Evolutionary conservation across 1,140 invertebrate genomes (phyloP).

Genomic region (Calephelis virginiensis): DNA sequence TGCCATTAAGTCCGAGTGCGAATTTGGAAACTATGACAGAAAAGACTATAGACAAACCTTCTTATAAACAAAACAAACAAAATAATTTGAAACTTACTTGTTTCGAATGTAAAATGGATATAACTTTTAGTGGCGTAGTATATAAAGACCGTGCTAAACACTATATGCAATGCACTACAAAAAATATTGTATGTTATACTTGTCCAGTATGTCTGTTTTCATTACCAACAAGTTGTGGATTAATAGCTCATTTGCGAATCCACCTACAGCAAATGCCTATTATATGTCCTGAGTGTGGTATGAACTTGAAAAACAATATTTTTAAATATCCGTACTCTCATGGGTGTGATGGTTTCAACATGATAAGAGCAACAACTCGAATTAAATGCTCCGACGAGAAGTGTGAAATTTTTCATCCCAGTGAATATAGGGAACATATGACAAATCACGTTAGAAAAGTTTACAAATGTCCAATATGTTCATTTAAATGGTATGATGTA

Average conservation of each 20-base stretch:
- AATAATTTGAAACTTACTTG: conserved; percentile 32
- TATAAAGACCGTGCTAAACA: conserved; percentile 55
- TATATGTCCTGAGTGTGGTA: conserved; percentile 78
- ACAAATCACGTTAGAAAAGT: conserved; percentile 66
- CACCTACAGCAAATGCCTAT: conserved; percentile 68
- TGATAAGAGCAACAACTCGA: conserved; percentile 69
- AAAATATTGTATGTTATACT: conserved; percentile 35
- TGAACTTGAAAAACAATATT: conserved; percentile 46
- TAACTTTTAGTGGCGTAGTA: conserved; percentile 31
- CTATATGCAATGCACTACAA: conserved; percentile 52
- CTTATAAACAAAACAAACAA: conserved; percentile 12
- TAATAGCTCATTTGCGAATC: conserved; percentile 70
- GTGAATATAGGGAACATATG: conserved; percentile 68
- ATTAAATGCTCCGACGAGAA: conserved; percentile 58
- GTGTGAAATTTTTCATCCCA: conserved; percentile 67
- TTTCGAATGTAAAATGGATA: conserved; percentile 52
- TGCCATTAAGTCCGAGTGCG: conserved; percentile 34
- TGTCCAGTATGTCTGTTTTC: conserved; percentile 72
- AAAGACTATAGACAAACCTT: not conserved
- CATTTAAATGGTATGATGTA: conserved; percentile 29
- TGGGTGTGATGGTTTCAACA: conserved; percentile 75
- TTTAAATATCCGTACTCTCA: conserved; percentile 62
- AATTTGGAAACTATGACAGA: not conserved
- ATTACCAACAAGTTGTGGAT: conserved; percentile 67
- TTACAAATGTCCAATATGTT: conserved; percentile 66